Percentiles rank a stretch among this genome's conserved stretches.
phyloP scores from a whole-genome alignment of 2,888 invertebrate species.

The Brassicogethes aeneus region DNA sequence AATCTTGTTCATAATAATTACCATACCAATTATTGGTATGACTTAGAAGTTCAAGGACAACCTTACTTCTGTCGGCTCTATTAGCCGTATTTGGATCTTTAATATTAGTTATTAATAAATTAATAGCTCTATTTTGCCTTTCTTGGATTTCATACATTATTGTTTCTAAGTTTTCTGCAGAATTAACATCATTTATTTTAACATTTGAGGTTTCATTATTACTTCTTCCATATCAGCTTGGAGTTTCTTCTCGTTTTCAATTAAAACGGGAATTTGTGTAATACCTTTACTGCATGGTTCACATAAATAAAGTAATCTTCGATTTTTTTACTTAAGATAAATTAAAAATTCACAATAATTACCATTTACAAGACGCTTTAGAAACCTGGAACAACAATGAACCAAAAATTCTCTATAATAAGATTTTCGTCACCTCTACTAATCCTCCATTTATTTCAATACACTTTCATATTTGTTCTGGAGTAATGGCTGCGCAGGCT shows the following conservation, averaged over 20 bases:
- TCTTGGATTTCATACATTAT: conserved; percentile 2
- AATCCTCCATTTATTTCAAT: no score
- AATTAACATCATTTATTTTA: neutral
- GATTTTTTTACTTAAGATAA: no score
- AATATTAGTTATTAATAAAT: neutral
- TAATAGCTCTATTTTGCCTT: neutral
- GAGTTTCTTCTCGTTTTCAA: neutral
- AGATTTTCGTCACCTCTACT: no score
- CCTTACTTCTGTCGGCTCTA: neutral
- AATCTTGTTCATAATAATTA: conserved; percentile 3
- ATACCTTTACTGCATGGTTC: no score
- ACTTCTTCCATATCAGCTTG: neutral
- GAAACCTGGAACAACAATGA: no score
- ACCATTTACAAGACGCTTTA: no score
- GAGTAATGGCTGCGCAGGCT: no score
- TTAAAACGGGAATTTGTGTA: neutral
- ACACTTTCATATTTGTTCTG: no score
- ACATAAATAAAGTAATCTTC: no score
- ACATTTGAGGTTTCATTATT: neutral
- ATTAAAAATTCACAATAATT: no score
- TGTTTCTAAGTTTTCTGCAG: neutral
- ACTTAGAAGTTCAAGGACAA: neutral
- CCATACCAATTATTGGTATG: no score
- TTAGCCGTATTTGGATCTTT: conserved; percentile 1
- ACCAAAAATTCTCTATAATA: no score